phyloP scores from a whole-genome alignment of 2,888 invertebrate species.

The Tineola bisselliella region DNA sequence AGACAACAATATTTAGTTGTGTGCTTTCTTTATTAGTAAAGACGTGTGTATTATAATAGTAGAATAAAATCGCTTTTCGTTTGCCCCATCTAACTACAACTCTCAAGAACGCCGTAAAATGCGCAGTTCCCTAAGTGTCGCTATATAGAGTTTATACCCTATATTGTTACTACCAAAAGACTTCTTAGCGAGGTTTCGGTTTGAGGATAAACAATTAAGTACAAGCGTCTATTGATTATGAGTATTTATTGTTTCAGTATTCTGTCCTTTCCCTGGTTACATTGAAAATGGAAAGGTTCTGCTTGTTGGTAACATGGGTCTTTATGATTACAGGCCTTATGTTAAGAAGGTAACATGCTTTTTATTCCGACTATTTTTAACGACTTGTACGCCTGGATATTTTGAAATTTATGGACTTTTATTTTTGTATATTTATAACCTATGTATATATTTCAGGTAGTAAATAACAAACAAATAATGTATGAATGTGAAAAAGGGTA shows the following conservation, averaged over 20 bases:
- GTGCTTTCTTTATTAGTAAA: too few species aligned
- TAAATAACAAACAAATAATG: conserved; percentile 94
- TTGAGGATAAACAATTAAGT: too few species aligned
- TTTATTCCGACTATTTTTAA: neutral
- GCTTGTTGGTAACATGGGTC: conserved; percentile 93
- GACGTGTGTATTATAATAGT: too few species aligned
- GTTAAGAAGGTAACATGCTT: conserved; percentile 77
- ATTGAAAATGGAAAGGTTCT: conserved; percentile 90
- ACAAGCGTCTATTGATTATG: neutral
- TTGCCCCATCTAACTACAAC: too few species aligned
- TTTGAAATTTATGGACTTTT: neutral
- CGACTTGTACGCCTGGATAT: too few species aligned
- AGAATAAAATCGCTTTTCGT: too few species aligned
- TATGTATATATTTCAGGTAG: conserved; percentile 48
- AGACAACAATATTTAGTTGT: too few species aligned
- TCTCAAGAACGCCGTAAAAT: too few species aligned
- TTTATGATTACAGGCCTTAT: conserved; percentile 94
- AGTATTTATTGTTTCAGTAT: conserved; percentile 66
- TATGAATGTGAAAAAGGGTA: conserved; percentile 95
- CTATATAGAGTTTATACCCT: too few species aligned
- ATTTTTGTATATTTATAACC: neutral
- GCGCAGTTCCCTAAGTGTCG: too few species aligned
- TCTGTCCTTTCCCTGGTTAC: conserved; percentile 92
- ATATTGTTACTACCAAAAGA: too few species aligned
- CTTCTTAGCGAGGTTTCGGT: too few species aligned